These are phyloP conservation scores for Varanus komodoensis DNA, from an alignment of 2,113 vertebrate species.

Conservation along the genomic window DNA sequence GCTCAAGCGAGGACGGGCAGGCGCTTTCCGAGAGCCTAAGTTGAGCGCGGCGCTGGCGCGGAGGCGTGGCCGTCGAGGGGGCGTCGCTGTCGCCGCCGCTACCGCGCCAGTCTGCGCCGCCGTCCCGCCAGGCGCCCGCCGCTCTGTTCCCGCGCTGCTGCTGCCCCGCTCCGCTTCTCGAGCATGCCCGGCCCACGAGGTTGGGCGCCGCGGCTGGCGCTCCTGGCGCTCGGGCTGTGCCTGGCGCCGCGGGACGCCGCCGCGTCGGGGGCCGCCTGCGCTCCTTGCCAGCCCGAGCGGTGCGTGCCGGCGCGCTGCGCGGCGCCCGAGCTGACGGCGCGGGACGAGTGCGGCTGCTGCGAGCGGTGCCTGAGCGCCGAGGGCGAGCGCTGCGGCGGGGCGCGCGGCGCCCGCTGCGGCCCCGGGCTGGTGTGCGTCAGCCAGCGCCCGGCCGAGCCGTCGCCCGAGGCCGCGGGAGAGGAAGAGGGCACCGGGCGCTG, in stretches of 20 bases:
- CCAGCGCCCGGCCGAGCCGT: constrained; percentile 33
- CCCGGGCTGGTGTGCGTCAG: constrained; percentile 75
- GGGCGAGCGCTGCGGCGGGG: constrained; percentile 68
- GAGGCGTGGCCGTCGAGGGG: constrained; percentile 2
- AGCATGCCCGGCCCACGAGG: neutral
- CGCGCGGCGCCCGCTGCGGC: constrained; percentile 68
- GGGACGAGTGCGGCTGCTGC: constrained; percentile 76
- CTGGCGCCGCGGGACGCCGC: neutral
- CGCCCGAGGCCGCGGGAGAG: neutral
- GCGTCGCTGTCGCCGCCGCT: neutral
- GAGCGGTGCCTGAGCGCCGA: constrained; percentile 58
- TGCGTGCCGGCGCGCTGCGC: constrained; percentile 63
- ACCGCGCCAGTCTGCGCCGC: neutral
- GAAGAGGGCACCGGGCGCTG: constrained; percentile 73
- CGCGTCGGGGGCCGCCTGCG: constrained; percentile 43
- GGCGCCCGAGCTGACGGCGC: constrained; percentile 62
- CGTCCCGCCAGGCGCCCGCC: neutral
- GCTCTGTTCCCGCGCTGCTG: neutral
- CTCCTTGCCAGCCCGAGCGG: constrained; percentile 56
- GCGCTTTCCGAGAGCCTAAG: neutral
- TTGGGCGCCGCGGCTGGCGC: constrained; percentile 40
- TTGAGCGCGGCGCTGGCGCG: neutral
- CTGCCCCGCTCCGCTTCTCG: no score
- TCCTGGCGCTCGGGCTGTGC: constrained; percentile 15
- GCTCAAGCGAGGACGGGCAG: no score